Evolutionary conservation across 1,140 invertebrate species (phyloP).

Genomic region (Drosophila aff.): DNA sequence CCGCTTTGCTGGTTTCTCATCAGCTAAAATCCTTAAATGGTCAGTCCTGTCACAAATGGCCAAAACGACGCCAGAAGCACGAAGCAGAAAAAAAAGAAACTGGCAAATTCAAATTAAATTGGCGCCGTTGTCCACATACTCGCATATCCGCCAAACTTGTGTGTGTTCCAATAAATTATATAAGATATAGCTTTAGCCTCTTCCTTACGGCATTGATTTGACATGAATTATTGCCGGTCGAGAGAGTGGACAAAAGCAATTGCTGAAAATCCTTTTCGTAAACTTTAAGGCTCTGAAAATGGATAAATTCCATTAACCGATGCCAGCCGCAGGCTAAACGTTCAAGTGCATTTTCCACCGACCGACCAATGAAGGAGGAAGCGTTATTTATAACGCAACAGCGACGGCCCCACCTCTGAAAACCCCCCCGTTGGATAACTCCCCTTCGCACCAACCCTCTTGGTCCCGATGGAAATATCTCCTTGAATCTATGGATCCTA

Average conservation of each 20-base stretch:
- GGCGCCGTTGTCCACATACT: slow-evolving; percentile 62
- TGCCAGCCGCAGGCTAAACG: slow-evolving; percentile 59
- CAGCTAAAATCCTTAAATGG: slow-evolving; percentile 69
- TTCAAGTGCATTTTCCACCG: slow-evolving; percentile 62
- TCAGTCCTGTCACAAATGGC: slow-evolving; percentile 69
- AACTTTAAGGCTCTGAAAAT: slow-evolving; percentile 52
- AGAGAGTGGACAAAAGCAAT: slow-evolving; percentile 25
- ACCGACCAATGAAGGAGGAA: slow-evolving; percentile 42
- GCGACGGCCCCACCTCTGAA: slow-evolving; percentile 6
- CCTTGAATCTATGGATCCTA: slow-evolving; percentile 27
- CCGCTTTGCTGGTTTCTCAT: slow-evolving; percentile 52
- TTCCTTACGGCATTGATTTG: slow-evolving; percentile 68
- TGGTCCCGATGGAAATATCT: slow-evolving; percentile 23
- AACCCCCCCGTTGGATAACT: not conserved
- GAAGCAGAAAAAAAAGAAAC: slow-evolving; percentile 16
- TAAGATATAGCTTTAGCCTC: slow-evolving; percentile 53
- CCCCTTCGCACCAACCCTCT: not conserved
- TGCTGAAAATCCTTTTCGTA: slow-evolving; percentile 36
- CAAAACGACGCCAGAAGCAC: slow-evolving; percentile 59
- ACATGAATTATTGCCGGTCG: slow-evolving; percentile 67
- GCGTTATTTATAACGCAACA: slow-evolving; percentile 80
- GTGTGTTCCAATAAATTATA: slow-evolving; percentile 65
- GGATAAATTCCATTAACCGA: slow-evolving; percentile 64
- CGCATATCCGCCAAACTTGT: slow-evolving; percentile 35
- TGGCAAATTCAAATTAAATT: slow-evolving; percentile 78